Evolutionary conservation across 2,888 invertebrate species (phyloP), one percentile per base, ranked within the genome.

Genomic region (Caradrina kadenii): DNA sequence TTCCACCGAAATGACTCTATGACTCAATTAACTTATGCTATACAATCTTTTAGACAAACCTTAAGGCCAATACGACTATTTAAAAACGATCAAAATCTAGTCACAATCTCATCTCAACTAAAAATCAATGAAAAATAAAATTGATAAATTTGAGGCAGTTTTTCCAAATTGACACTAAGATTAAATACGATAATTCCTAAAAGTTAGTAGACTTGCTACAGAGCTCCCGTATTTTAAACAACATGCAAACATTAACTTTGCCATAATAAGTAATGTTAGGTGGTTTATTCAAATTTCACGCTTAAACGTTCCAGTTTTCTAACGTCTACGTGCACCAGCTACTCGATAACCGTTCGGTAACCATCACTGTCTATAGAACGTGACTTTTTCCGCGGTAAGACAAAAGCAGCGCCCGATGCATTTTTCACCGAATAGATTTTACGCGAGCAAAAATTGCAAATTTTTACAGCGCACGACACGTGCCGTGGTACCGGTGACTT

Each of bases 401-500:
- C 88, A 86, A 85, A 79, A 85, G 83, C 80, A 84, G 84, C 69
- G 81, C 83, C 84, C 78, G 76, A 86, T 89, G 89, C 88, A 91
- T 93, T 93, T 94, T 93, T 91, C 90, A 89, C 87, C 48, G 85
- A 89, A 90, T 88, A 87, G 89, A 91, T 91, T 92, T 91, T 87
- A 76, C 84, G 82, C 83, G 79, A 81, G 87, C 88, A 88, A 90
- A 93, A 92, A 91, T 92, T 92, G 92, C 90, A 93, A 92, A 91
- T 91, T 91, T 89, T 85, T 90, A 88, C 91, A 89, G 86, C 84
- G 79, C 73, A 83, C 89, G 89, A 86, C 90, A 87, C 88, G 88
- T 76, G 80, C 80, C 75, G 76, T 55, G 54, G 72, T 67, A 60
- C 64, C 55, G 81, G 81, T 83, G 80, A 82, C 85, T 88, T 81